These are phyloP conservation scores for Dendrolimus punctatus DNA, from an alignment of 1,140 invertebrate species.

Conservation along the genomic window DNA sequence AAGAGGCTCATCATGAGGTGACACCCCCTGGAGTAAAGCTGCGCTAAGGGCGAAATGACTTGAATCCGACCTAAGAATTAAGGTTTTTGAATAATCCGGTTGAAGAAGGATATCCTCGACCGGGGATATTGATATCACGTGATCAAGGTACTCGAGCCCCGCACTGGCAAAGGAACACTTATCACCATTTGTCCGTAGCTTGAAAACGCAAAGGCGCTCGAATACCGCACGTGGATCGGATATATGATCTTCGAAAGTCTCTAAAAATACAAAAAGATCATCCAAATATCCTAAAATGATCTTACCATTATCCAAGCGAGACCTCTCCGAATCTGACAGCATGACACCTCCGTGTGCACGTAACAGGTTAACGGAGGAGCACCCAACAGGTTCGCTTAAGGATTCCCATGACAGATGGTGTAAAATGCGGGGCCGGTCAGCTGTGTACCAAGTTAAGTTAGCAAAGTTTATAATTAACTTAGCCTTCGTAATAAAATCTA, in stretches of 20 bases:
- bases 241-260: constrained; percentile 37
- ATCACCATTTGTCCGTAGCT: constrained; percentile 23
- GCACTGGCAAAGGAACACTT: constrained; percentile 44
- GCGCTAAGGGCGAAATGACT: constrained; percentile 40
- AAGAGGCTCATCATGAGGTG: constrained; percentile 27
- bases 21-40: constrained; percentile 14
- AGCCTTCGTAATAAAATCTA: constrained; percentile 4
- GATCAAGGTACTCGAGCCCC: constrained; percentile 49
- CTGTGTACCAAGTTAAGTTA: constrained; percentile 2
- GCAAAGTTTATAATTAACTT: background rate
- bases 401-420: constrained; percentile 1
- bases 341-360: background rate
- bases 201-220: constrained; percentile 18
- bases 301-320: constrained; percentile 14
- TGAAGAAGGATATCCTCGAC: constrained; percentile 17
- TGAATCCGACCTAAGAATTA: constrained; percentile 34
- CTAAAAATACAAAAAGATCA: constrained; percentile 49
- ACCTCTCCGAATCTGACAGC: constrained; percentile 1
- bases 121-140: constrained; percentile 38
- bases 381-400: background rate
- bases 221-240: constrained; percentile 28
- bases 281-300: constrained; percentile 50
- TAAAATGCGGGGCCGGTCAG: constrained; percentile 1
- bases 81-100: constrained; percentile 24
- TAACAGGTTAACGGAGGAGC: constrained; percentile 4